Base-by-base conservation (phyloP, 92 coral and sea anemone species). In the Palythoa grandiflora region DNA sequence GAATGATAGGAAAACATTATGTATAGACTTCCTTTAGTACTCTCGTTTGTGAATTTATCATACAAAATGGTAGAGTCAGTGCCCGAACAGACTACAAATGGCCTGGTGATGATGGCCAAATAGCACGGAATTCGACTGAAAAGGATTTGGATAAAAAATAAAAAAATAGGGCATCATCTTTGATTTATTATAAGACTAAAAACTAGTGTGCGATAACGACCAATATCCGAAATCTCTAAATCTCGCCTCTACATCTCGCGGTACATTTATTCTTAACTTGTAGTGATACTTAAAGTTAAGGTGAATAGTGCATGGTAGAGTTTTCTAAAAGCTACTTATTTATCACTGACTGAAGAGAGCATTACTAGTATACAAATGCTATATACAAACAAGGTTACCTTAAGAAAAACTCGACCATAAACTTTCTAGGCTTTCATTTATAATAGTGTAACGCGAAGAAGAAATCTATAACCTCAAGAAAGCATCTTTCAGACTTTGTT, bases 61-160 rank as follows among this genome's bases (percentile, higher is more conserved):
- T 2, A 47, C 40, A 28, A 48, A 0, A 20, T 44, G 40, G 39
- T 0, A n/a, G 40, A 68, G 57, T 14, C 51, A 68, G 9, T 66
- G 47, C 48, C 76, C 75, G 71, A 68, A 6, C 19, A 5, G 44
- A 81, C 66, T 81, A 81, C 52, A 47, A 20, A 3, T 63, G 59
- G 36, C 40, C 86, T 81, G 21, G 60, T 47, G 51, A 44, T 68
- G 59, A 66, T 44, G 0, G 19, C 11, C 1, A 70, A 44, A n/a
- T 75, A 81, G 86, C 75, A 47, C 75, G 86, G n/a, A 53, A 10
- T 76, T 70, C 75, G 10, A 70, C 3, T 38, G 39, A 70, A 15
- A 1, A 14, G 7, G 9, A 70, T 37, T 70, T 70, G 47, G 47
- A 9, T 15, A 10, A 70, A 35, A 70, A 2, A 28, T 28, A 28